Evolutionary conservation across 2,888 invertebrate species (phyloP), one percentile per base, ranked within the genome.

Genomic region (Xestia sexstrigata): DNA sequence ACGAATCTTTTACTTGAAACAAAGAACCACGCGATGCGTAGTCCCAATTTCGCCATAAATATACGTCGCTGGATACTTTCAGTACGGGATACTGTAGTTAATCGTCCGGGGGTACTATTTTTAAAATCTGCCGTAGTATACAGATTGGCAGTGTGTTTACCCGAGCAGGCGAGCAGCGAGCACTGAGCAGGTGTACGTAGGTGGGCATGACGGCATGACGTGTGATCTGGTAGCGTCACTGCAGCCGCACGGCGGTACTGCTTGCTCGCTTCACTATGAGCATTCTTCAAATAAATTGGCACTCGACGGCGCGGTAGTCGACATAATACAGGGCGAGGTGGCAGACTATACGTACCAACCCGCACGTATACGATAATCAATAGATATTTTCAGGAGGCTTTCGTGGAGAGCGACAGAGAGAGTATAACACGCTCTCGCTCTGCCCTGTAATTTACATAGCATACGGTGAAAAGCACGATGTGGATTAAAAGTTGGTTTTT

Each of bases 331-430:
- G 93, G 94, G 94, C 93, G 94, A 95, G 93, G 92, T 94, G 91
- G 92, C 90, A 84, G 80, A 87, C 91, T 95, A 92, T 95, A 95
- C 93, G 87, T 93, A 95, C 95, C 92, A 90, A 94, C 94, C 93
- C 88, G 88, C 90, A 94, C 92, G 92, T 96, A 94, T 96, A 96
- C 95, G 93, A 95, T 96, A 96, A 96, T 96, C 96, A 96, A 96
- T 96, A 96, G 95, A 96, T 96, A 96, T 96, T 96, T 96, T 96
- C 96, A 96, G 96, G 95, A 96, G 96, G 96, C 96, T 96, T 96
- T 96, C 95, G 95, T 93, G 92, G 93, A 91, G 95, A 89, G 94
- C 87, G 95, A 93, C 89, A 89, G 94, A 89, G 94, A 94, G 89
- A 81, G 83, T 81, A 93, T 94, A 93, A 86, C 86, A 91, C 92